Evolutionary conservation across 2,888 invertebrate species (phyloP).

Genomic region (Trimorus sp.): DNA sequence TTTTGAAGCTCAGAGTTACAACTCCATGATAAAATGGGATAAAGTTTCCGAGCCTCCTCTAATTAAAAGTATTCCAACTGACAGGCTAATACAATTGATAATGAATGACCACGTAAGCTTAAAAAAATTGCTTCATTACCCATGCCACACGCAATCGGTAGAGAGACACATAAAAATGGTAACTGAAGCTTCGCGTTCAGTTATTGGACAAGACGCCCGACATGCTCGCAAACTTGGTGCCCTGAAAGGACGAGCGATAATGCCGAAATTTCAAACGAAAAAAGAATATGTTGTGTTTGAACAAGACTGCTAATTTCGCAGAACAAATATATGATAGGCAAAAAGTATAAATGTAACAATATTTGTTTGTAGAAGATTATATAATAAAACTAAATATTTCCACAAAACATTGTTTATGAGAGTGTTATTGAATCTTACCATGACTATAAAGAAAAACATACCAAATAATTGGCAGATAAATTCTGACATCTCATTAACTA

Average conservation of each 20-base stretch:
- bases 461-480: no score
- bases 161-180: constrained; percentile 19
- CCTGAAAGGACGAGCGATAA: background rate
- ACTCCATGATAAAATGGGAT: constrained; percentile 1
- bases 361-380: no score
- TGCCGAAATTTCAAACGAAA: constrained; percentile 7
- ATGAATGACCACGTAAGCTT: background rate
- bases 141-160: constrained; percentile 12
- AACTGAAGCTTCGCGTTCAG: constrained; percentile 6
- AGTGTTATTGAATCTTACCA: no score
- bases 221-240: background rate
- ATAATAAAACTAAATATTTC: no score
- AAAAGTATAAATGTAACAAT: no score
- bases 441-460: no score
- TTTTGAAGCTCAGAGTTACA: background rate
- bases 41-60: background rate
- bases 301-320: no score
- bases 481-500: no score
- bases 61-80: background rate
- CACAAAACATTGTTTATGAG: no score
- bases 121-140: constrained; percentile 1
- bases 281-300: background rate
- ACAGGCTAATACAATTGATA: background rate
- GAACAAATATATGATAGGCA: no score
- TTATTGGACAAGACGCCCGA: background rate